These are phyloP conservation scores for Sapayoa aenigma DNA, from an alignment of 2,113 vertebrate species.

Conservation along the genomic window DNA sequence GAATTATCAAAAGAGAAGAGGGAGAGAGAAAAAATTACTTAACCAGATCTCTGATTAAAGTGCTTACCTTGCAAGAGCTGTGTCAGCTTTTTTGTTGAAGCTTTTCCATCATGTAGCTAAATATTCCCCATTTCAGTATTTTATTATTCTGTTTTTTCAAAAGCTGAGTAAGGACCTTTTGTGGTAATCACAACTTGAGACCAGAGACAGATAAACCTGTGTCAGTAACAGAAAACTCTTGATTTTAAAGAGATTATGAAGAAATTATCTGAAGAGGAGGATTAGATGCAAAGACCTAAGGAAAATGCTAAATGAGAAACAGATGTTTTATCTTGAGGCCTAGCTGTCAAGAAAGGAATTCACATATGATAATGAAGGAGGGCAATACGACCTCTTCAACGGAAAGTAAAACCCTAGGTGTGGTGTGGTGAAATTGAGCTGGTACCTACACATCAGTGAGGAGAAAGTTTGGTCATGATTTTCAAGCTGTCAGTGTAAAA, in stretches of 20 bases:
- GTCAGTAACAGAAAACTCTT: not conserved
- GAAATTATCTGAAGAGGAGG: not conserved
- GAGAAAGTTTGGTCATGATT: not conserved
- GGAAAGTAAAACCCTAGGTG: not conserved
- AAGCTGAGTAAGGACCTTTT: not conserved
- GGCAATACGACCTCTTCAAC: not conserved
- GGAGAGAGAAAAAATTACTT: not conserved
- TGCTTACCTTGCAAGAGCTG: not conserved
- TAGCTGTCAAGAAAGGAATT: not conserved
- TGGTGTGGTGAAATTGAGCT: not conserved
- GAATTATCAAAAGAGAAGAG: not conserved
- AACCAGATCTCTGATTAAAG: not conserved
- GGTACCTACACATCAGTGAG: not conserved
- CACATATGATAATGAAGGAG: not conserved
- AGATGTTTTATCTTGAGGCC: not conserved
- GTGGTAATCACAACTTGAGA: not conserved
- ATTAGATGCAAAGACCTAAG: not conserved
- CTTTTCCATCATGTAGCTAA: not conserved
- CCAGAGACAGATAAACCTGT: not conserved
- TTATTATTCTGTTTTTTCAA: not conserved
- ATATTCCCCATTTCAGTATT: not conserved
- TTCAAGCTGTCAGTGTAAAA: not conserved
- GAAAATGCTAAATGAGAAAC: not conserved
- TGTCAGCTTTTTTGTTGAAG: not conserved
- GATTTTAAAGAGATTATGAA: slow-evolving; percentile 16